Percentiles rank a stretch among this genome's conserved stretches.
Evolutionary conservation across 2,888 invertebrate species (phyloP).

Genomic region (Synanthedon myopaeformis): DNA sequence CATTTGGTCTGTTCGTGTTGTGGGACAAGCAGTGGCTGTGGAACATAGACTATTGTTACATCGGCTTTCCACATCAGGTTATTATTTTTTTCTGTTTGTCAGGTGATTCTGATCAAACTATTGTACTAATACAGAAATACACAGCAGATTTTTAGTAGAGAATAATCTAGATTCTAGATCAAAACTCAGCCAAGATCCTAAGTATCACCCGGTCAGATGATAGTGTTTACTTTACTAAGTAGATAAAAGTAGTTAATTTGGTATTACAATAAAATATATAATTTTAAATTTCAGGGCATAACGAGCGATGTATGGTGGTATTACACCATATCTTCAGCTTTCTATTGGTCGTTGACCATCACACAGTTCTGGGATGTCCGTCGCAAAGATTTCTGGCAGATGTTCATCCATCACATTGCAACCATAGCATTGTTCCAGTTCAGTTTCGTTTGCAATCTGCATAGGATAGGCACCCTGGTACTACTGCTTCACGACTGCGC

Average conservation of each 20-base stretch:
- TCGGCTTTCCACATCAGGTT: slow-evolving; percentile 84
- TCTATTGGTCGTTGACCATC: slow-evolving; percentile 92
- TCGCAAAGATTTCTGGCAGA: slow-evolving; percentile 94
- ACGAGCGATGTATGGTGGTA: slow-evolving; percentile 92
- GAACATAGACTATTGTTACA: slow-evolving; percentile 92
- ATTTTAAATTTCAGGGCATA: slow-evolving; percentile 75
- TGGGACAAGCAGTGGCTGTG: slow-evolving; percentile 97
- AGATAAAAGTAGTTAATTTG: too few species aligned
- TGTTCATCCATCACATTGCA: slow-evolving; percentile 95
- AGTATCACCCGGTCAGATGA: too few species aligned
- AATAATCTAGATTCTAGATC: too few species aligned
- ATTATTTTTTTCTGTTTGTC: background rate
- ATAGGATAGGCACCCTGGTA: slow-evolving; percentile 90
- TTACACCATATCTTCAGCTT: slow-evolving; percentile 92
- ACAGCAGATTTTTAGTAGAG: too few species aligned
- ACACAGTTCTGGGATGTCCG: slow-evolving; percentile 93
- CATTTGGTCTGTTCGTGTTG: slow-evolving; percentile 82
- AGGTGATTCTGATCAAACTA: too few species aligned
- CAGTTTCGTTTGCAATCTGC: slow-evolving; percentile 94
- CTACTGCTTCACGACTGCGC: slow-evolving; percentile 87
- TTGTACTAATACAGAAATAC: too few species aligned
- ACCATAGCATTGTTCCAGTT: slow-evolving; percentile 88
- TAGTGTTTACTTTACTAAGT: too few species aligned
- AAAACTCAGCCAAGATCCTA: too few species aligned
- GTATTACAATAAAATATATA: background rate